Evolutionary conservation across 2,797 vertebrate species (phyloP).

Genomic region (Rachycentron canadum): DNA sequence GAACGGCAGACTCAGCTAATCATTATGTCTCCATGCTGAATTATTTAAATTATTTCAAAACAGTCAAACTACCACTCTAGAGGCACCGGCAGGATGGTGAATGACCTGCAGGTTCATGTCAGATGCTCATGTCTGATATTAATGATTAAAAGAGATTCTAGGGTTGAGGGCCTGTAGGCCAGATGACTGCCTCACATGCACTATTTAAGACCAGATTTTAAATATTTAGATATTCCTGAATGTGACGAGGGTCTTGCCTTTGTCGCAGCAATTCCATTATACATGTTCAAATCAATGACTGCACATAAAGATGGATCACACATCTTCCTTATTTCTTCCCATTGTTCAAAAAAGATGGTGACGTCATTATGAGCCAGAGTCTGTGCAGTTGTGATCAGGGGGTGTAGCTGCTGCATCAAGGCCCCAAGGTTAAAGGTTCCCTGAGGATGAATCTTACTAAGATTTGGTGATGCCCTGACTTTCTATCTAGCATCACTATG

Average conservation of each 20-base stretch:
- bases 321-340: background rate
- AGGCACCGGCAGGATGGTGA: background rate
- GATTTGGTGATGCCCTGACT: background rate
- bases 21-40: background rate
- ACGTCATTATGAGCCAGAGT: no score
- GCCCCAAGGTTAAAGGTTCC: background rate
- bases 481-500: background rate
- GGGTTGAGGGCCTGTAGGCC: background rate
- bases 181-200: conserved; percentile 22
- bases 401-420: no score
- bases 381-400: no score
- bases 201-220: conserved; percentile 30
- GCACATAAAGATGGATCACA: no score
- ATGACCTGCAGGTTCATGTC: conserved; percentile 24
- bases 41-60: conserved; percentile 21
- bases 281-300: background rate
- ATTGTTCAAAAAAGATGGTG: no score
- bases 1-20: background rate
- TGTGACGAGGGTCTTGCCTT: conserved; percentile 10
- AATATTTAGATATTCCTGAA: conserved; percentile 22
- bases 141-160: conserved; percentile 8
- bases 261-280: background rate
- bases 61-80: background rate
- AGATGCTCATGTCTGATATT: conserved; percentile 25
- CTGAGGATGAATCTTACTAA: background rate